Evolutionary conservation across 2,113 vertebrate genomes (phyloP).

Genomic region (Brachypteracias leptosomus): DNA sequence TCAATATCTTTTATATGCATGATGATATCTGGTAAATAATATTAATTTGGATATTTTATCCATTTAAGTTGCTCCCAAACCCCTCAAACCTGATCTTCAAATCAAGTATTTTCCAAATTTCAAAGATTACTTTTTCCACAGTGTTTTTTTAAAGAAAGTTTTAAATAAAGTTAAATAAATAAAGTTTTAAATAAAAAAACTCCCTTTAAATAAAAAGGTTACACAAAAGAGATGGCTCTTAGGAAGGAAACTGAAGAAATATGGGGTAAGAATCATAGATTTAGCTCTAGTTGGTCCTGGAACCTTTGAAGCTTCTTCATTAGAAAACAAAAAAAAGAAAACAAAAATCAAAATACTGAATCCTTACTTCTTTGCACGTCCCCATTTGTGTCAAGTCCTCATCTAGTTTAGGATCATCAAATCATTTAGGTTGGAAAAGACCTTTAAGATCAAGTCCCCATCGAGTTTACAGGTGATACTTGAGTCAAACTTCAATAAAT

Average conservation of each 20-base stretch:
- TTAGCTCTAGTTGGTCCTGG: background rate
- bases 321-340: background rate
- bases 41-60: background rate
- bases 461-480: background rate
- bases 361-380: background rate
- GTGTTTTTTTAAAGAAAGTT: background rate
- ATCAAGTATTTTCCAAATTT: background rate
- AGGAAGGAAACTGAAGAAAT: background rate
- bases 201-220: too few species aligned
- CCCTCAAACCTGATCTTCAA: accelerated
- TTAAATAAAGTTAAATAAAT: too few species aligned
- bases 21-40: background rate
- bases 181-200: too few species aligned
- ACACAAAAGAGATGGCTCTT: background rate
- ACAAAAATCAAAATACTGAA: background rate
- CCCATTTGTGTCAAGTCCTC: background rate
- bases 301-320: background rate
- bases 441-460: too few species aligned
- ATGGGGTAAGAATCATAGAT: accelerated
- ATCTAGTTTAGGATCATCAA: too few species aligned
- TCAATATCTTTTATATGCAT: background rate
- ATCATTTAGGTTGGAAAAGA: too few species aligned
- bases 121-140: background rate
- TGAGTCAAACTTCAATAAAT: background rate
- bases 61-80: background rate